These are phyloP conservation scores for Tanytarsus gracilentus DNA, from an alignment of 2,888 invertebrate species.

Conservation along the genomic window DNA sequence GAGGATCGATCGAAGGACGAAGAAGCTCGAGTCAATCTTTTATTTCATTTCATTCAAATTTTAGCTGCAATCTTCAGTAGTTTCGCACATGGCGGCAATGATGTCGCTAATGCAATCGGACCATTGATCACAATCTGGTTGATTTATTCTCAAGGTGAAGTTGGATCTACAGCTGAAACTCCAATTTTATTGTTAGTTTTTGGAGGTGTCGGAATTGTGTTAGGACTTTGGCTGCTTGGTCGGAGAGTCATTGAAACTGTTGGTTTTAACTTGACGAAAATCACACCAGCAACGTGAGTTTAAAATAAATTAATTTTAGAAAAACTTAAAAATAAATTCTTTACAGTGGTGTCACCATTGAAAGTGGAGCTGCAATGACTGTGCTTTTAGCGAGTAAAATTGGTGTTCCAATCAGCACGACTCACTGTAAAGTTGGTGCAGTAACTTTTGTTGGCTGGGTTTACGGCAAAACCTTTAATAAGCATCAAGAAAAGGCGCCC, in stretches of 20 bases:
- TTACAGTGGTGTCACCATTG: conserved; percentile 85
- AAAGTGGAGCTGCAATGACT: conserved; percentile 92
- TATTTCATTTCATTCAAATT: conserved; percentile 89
- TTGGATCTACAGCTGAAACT: conserved; percentile 74
- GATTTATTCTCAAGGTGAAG: conserved; percentile 76
- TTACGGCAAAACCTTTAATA: neutral
- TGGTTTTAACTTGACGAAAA: conserved; percentile 92
- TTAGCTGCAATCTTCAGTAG: conserved; percentile 96
- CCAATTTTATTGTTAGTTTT: conserved; percentile 86
- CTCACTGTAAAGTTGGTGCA: conserved; percentile 99
- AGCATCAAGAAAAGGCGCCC: conserved; percentile 46
- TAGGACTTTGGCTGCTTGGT: conserved; percentile 95
- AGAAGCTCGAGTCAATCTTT: conserved; percentile 42
- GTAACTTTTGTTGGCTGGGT: conserved; percentile 91
- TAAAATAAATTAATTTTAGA: neutral
- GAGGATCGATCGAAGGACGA: conserved; percentile 50
- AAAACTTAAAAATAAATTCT: conserved; percentile 25
- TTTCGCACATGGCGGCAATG: conserved; percentile 98
- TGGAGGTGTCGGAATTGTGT: conserved; percentile 91
- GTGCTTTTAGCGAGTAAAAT: conserved; percentile 94
- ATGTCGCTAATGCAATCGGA: conserved; percentile 98
- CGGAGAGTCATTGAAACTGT: conserved; percentile 93
- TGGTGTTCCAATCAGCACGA: conserved; percentile 96
- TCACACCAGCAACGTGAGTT: conserved; percentile 89
- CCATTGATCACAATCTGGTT: conserved; percentile 91